Base-by-base conservation (phyloP, 2,797 vertebrate genomes). In the Aulostomus chinensis region DNA sequence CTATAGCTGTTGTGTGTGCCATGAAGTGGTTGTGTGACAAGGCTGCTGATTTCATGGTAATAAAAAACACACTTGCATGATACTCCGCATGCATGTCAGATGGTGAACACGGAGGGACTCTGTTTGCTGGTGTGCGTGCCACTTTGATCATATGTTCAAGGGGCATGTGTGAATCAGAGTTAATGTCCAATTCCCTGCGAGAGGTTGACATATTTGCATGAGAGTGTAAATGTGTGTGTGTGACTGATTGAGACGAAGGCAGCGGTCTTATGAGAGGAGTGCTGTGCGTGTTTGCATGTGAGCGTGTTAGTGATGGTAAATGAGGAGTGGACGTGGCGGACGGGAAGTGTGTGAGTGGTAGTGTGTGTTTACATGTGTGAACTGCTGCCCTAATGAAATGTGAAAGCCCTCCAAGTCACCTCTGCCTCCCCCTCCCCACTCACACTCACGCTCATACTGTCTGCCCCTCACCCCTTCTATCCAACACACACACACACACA, bases 401-500 rank as follows among this genome's bases (percentile, higher is more conserved):
- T 81, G 79, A 86, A 86, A 82, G 62, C 67, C 67, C 66, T 76
- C 70, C 39, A 35, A 76, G 60, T 84, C 76, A 76, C 78, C 74
- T 75, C 75, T 78, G 56, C 62, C 61, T 46, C 32, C 39, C 62
- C 34, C 42, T 58, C 34, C 29, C 35, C 29, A 32, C 35, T 8
- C 24, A 29, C 2, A 1, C 42, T 54, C 30, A 10, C 31, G 18
- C 52, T 40, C 73, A 46, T 54, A 49, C 31, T 10, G 15, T 48
- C 45, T 29, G 14, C 29, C 36, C 26, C 9, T 9, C 28, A n/a
- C n/a, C n/a, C n/a, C n/a, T 21, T 13, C 65, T 30, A 7, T 37
- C 48, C 42, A 13, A 34, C 31, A 25, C 43, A 34, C 43, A 11
- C 17, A 14, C 13, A 33, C 30, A 32, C 30, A 32, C 30, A 32